Conservation (phyloP, 2,888 invertebrate genomes). For the Zaprionus lineosus region DNA sequence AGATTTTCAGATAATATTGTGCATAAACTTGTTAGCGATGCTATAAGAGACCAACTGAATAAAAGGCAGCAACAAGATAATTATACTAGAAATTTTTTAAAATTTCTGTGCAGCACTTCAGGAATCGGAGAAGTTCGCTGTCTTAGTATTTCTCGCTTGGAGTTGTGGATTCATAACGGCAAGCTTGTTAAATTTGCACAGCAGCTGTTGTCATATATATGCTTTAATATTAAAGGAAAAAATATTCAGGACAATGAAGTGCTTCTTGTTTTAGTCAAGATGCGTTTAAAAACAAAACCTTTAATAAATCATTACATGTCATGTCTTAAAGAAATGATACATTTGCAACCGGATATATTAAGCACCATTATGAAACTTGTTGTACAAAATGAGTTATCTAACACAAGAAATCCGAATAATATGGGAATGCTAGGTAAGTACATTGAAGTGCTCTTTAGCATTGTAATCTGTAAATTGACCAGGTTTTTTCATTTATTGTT, state of each 20-base stretch:
- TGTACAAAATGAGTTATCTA: slow-evolving; percentile 96
- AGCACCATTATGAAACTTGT: slow-evolving; percentile 94
- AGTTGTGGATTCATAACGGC: slow-evolving; percentile 97
- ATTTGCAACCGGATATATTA: slow-evolving; percentile 91
- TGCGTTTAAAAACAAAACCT: slow-evolving; percentile 96
- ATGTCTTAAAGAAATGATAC: slow-evolving; percentile 95
- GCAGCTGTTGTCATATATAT: slow-evolving; percentile 94
- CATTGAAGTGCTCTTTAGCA: neutral
- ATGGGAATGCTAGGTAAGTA: slow-evolving; percentile 89
- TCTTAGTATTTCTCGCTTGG: slow-evolving; percentile 86
- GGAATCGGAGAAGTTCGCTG: slow-evolving; percentile 90
- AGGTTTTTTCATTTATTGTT: slow-evolving; percentile 3
- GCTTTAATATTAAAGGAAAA: slow-evolving; percentile 92
- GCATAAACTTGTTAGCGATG: slow-evolving; percentile 92
- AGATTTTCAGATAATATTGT: slow-evolving; percentile 84
- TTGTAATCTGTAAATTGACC: neutral
- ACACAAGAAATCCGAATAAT: slow-evolving; percentile 96
- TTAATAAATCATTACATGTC: slow-evolving; percentile 93
- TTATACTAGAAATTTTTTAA: slow-evolving; percentile 93
- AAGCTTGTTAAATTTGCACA: slow-evolving; percentile 96
- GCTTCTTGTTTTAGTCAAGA: slow-evolving; percentile 92
- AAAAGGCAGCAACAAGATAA: slow-evolving; percentile 93
- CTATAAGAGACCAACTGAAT: slow-evolving; percentile 93
- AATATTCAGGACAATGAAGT: slow-evolving; percentile 88
- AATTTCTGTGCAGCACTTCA: slow-evolving; percentile 91